Evolutionary conservation across 1,140 invertebrate genomes (phyloP), one percentile per base, ranked within the genome.

Genomic region (Cotesia glomerata): DNA sequence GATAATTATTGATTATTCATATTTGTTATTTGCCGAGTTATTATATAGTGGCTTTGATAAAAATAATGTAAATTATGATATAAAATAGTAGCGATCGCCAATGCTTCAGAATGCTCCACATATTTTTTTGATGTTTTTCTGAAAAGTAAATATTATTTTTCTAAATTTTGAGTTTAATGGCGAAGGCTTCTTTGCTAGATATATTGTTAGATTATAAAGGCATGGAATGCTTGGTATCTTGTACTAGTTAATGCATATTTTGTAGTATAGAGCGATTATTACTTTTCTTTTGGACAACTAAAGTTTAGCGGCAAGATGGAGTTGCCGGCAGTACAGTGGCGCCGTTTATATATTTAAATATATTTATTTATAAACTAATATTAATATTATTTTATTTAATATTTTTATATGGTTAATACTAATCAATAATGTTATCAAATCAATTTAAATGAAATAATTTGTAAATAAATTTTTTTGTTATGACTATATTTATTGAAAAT

Each of bases 261-360:
- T 45, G 39, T 45, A 45, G 39, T 45, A 45, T 45, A 45, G 39
- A 45, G 39, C 39, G 39, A 45, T 45, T 45, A 54, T 52, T n/a
- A 14, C 52, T 69, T 56, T 69, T 45, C 58, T 32, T 59, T 58
- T 4, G 32, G 26, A 34, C 16, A 58, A 11, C 34, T 7, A 8
- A 45, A 9, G 5, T 69, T 13, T 5, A 56, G 39, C n/a, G 32
- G 18, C 34, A 69, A 69, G 58, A 69, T 69, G 65, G 65, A 49
- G 49, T 78, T 69, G 75, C 76, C 76, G 76, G 76, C 76, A 76
- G 78, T 74, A 74, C 59, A 66, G 67, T 73, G 34, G 52, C 64
- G 62, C 62, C 64, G 18, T 11, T 67, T 13, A 36, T 51, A 8
- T n/a, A 45, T 39, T 34, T n/a, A 54, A 67, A 54, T 49, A 4